These are phyloP conservation scores for Rachycentron canadum DNA, from an alignment of 2,797 vertebrate species.

Conservation along the genomic window DNA sequence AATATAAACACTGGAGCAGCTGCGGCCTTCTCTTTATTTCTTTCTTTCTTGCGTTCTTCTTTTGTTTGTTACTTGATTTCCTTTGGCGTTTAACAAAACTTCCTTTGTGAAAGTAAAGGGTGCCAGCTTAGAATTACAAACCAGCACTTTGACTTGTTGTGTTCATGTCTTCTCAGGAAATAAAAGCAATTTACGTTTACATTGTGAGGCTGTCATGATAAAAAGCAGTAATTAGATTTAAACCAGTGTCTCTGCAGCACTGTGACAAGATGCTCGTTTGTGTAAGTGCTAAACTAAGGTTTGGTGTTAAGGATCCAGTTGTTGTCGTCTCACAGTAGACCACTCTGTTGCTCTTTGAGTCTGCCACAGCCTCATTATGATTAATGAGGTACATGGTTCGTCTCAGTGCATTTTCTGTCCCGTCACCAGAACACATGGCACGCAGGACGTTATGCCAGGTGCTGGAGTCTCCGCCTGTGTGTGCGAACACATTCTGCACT, in stretches of 20 bases:
- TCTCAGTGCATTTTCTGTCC: constrained; percentile 15
- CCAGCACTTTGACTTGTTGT: neutral
- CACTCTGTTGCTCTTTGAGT: neutral
- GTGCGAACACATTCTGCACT: neutral
- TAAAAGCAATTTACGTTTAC: constrained; percentile 30
- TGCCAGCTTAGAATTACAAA: constrained; percentile 43
- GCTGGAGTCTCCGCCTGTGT: neutral
- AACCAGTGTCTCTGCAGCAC: constrained; percentile 11
- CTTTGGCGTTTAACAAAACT: constrained; percentile 43
- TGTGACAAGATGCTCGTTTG: constrained; percentile 31
- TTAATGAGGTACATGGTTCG: constrained; percentile 31
- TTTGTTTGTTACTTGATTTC: constrained; percentile 53
- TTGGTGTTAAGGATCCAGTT: constrained; percentile 17
- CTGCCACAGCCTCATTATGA: constrained; percentile 15
- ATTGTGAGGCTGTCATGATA: constrained; percentile 36
- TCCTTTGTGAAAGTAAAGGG: constrained; percentile 32
- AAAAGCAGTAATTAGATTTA: constrained; percentile 41
- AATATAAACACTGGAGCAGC: constrained; percentile 48
- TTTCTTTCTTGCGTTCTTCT: constrained; percentile 20
- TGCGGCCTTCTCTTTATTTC: constrained; percentile 38
- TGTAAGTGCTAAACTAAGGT: constrained; percentile 1
- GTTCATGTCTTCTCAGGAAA: constrained; percentile 13
- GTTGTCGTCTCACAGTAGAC: neutral
- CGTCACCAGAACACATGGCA: neutral
- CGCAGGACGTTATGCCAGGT: neutral